Percentiles rank a stretch among this genome's conserved stretches.
These are phyloP conservation scores for Vimba vimba DNA, from an alignment of 2,113 vertebrate genomes.

Conservation along the genomic window DNA sequence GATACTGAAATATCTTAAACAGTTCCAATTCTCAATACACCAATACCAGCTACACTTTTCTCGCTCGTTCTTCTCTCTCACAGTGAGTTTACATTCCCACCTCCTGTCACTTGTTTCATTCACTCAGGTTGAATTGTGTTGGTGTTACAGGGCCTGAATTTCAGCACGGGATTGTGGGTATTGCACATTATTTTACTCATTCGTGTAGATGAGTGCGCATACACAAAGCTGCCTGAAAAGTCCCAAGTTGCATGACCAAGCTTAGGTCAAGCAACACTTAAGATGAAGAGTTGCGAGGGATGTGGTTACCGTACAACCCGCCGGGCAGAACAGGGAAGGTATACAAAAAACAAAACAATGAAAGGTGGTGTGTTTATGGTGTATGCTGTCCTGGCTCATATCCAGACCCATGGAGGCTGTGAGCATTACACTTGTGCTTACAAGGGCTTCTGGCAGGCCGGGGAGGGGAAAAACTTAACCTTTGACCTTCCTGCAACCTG, in stretches of 20 bases:
- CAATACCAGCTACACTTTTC: too few species aligned
- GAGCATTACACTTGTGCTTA: conserved; percentile 62
- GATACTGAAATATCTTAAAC: too few species aligned
- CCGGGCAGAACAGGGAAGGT: background rate
- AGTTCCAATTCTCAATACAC: too few species aligned
- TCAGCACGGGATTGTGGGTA: too few species aligned
- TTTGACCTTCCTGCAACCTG: conserved; percentile 28
- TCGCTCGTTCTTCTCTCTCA: too few species aligned
- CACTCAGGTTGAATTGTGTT: too few species aligned
- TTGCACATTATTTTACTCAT: too few species aligned
- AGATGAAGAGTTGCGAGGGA: background rate
- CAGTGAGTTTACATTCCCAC: too few species aligned
- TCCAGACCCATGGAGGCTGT: conserved; percentile 74
- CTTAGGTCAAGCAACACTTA: background rate
- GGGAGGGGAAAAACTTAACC: conserved; percentile 49
- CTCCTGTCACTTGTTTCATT: too few species aligned
- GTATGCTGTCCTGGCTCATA: conserved; percentile 76
- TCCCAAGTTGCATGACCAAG: background rate
- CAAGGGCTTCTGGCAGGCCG: conserved; percentile 67
- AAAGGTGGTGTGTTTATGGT: conserved; percentile 70
- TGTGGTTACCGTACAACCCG: too few species aligned
- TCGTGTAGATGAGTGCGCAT: too few species aligned
- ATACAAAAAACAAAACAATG: conserved; percentile 39
- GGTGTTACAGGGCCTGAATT: too few species aligned
- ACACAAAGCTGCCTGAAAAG: background rate